Evolutionary conservation across 2,888 invertebrate genomes (phyloP).

Genomic region (Drosophila kuntzei): DNA sequence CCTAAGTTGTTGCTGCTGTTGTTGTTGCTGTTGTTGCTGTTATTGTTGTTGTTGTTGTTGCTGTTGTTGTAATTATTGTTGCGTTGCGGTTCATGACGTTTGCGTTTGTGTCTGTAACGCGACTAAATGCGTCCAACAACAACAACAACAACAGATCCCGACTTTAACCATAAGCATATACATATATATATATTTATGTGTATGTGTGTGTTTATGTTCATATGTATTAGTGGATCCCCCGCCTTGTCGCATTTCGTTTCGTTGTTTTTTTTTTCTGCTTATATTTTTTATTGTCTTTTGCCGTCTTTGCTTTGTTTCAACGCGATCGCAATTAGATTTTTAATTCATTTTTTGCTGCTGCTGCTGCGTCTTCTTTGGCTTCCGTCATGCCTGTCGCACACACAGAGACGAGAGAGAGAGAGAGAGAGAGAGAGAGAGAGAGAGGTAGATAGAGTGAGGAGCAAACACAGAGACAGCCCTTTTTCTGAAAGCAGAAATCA

Average conservation of each 20-base stretch:
- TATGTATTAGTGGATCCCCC: slow-evolving; percentile 25
- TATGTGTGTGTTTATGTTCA: background rate
- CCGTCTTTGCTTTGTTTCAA: slow-evolving; percentile 75
- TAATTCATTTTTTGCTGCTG: slow-evolving; percentile 70
- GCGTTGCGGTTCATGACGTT: slow-evolving; percentile 82
- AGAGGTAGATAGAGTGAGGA: background rate
- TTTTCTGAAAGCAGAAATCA: slow-evolving; percentile 65
- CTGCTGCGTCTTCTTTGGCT: slow-evolving; percentile 68
- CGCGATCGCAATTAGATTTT: slow-evolving; percentile 79
- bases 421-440: background rate
- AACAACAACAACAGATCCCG: slow-evolving; percentile 47
- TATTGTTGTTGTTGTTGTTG: slow-evolving; percentile 24
- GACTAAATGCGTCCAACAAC: slow-evolving; percentile 71
- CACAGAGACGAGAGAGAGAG: background rate
- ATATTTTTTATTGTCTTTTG: slow-evolving; percentile 64
- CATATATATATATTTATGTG: background rate
- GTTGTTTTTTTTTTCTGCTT: slow-evolving; percentile 23
- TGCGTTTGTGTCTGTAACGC: slow-evolving; percentile 69
- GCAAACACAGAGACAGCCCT: slow-evolving; percentile 28
- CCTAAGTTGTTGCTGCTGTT: slow-evolving; percentile 57
- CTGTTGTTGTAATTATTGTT: slow-evolving; percentile 79
- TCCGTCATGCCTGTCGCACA: slow-evolving; percentile 75
- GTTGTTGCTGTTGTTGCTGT: slow-evolving; percentile 51
- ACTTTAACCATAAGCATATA: slow-evolving; percentile 26
- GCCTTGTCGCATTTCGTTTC: slow-evolving; percentile 55